Percentiles rank a stretch among this genome's conserved stretches.
These are phyloP conservation scores for Pogonomyrmex californicus DNA, from an alignment of 1,140 invertebrate species.

Conservation along the genomic window DNA sequence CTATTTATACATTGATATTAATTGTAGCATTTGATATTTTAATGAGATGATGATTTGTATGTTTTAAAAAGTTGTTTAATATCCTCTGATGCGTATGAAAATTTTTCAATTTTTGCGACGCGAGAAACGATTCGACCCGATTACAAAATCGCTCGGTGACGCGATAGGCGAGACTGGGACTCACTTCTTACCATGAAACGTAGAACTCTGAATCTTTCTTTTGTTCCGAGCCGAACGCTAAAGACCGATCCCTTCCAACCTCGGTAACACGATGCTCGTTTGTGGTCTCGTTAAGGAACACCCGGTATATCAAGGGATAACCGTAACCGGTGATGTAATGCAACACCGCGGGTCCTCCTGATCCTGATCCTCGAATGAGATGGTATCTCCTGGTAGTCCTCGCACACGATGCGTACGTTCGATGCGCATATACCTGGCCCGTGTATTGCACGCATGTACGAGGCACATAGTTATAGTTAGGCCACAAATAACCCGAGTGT, in stretches of 20 bases:
- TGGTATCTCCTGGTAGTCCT: conserved; percentile 79
- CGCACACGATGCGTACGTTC: conserved; percentile 71
- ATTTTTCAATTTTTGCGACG: conserved; percentile 5
- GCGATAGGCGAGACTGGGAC: not conserved
- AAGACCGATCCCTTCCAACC: conserved; percentile 18
- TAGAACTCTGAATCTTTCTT: conserved; percentile 21
- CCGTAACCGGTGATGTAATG: conserved; percentile 83
- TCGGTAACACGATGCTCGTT: conserved; percentile 82
- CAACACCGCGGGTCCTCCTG: conserved; percentile 81
- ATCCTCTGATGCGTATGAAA: not conserved
- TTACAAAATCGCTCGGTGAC: conserved; percentile 1
- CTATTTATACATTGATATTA: conserved; percentile 11
- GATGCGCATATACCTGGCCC: conserved; percentile 67
- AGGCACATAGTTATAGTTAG: conserved; percentile 65
- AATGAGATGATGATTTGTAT: not conserved
- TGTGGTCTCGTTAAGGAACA: conserved; percentile 83
- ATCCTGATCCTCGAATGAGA: conserved; percentile 83
- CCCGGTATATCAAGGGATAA: conserved; percentile 84
- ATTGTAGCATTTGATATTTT: conserved; percentile 29
- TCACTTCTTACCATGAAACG: not conserved
- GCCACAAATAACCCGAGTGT: conserved; percentile 66
- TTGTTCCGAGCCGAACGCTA: conserved; percentile 43
- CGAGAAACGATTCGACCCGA: not conserved
- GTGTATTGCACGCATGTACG: conserved; percentile 45
- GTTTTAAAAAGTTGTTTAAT: conserved; percentile 6